These are phyloP conservation scores for Orthosia cruda DNA, from an alignment of 2,888 invertebrate species.

Conservation along the genomic window DNA sequence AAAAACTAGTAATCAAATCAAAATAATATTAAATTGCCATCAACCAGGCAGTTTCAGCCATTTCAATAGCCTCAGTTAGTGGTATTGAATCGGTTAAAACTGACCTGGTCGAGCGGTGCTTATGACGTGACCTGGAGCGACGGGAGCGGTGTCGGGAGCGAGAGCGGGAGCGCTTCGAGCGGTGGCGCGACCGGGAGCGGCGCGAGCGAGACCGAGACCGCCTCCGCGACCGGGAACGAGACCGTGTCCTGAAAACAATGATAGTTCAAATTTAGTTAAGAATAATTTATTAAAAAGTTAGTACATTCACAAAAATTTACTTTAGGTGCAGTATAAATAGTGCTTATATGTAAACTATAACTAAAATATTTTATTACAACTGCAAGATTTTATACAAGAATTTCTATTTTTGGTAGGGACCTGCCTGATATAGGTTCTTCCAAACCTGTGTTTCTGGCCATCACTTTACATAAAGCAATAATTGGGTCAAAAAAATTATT, in stretches of 20 bases:
- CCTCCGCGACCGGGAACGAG: slow-evolving; percentile 90
- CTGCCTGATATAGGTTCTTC: too few species aligned
- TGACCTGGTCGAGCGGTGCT: slow-evolving; percentile 90
- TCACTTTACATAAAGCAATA: too few species aligned
- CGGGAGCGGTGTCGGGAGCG: slow-evolving; percentile 92
- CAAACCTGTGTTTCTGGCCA: too few species aligned
- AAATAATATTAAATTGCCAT: not conserved
- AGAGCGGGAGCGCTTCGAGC: slow-evolving; percentile 91
- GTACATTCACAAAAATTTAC: too few species aligned
- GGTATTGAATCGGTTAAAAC: slow-evolving; percentile 41
- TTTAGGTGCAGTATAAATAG: too few species aligned
- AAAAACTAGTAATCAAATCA: too few species aligned
- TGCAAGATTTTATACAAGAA: too few species aligned
- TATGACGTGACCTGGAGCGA: slow-evolving; percentile 91
- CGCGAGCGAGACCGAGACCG: slow-evolving; percentile 93
- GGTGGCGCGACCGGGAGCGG: slow-evolving; percentile 92
- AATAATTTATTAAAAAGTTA: too few species aligned
- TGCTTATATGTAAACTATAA: too few species aligned
- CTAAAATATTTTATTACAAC: too few species aligned
- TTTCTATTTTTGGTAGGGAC: too few species aligned
- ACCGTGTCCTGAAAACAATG: slow-evolving; percentile 85
- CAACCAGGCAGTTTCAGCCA: slow-evolving; percentile 41
- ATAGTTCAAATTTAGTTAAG: slow-evolving; percentile 12
- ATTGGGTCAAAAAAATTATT: too few species aligned
- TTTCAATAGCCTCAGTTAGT: slow-evolving; percentile 26